Conservation (phyloP, 2,888 invertebrate genomes). For the Amphipoea oculea region DNA sequence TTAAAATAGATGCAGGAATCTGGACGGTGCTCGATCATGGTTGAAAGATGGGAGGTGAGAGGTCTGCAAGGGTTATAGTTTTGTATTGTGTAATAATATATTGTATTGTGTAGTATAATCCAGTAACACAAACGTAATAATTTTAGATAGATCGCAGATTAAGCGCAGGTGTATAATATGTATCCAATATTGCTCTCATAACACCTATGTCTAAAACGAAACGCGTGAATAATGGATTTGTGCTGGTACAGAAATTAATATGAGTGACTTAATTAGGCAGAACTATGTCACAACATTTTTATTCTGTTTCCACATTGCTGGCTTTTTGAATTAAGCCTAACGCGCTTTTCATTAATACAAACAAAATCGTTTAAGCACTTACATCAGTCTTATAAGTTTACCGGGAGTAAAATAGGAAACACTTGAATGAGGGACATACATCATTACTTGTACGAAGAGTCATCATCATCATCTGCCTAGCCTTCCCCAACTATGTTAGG, state of each 20-base stretch:
- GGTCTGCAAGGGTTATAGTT: conserved; percentile 1
- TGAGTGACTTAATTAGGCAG: neutral
- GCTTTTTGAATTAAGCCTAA: neutral
- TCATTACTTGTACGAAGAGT: neutral
- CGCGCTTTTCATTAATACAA: neutral
- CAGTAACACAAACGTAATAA: neutral
- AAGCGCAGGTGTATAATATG: neutral
- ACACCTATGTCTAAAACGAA: too few relatives aligned
- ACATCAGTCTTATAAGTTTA: neutral
- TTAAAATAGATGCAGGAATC: conserved; percentile 60
- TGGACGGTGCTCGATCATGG: conserved; percentile 44
- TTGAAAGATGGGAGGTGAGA: conserved; percentile 23
- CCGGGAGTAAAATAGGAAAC: neutral
- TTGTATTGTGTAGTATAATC: neutral
- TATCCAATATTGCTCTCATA: too few relatives aligned
- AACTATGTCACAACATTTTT: neutral
- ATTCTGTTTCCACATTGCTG: neutral
- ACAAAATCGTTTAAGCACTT: neutral
- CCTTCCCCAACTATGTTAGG: too few relatives aligned
- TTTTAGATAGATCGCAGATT: neutral
- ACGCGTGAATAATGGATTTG: neutral
- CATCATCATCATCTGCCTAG: too few relatives aligned
- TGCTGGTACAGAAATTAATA: neutral
- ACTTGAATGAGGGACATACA: neutral
- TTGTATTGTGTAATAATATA: too few relatives aligned